Evolutionary conservation across 2,113 vertebrate genomes (phyloP), one percentile per base, ranked within the genome.

Genomic region (Equus quagga): DNA sequence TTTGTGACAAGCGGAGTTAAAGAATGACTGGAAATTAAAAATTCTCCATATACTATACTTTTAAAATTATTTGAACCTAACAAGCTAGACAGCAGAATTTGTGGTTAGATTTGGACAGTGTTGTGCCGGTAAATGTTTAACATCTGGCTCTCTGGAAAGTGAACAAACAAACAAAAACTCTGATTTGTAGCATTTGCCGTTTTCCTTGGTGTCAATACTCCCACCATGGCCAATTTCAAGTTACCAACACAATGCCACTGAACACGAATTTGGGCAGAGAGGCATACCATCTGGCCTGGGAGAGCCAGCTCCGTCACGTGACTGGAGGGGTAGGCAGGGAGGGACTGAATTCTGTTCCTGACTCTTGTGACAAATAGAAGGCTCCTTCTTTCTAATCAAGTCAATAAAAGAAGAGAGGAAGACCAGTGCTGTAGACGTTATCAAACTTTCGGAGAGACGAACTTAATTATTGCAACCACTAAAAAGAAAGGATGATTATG

Each of bases 391-490:
- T 79, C 49, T 46, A 89, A n/a, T 12, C 41, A 95, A 51, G 62
- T 83, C 21, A 73, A 28, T 62, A 36, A 70, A 69, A 92, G 18
- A 62, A 95, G 23, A 73, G 89, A 96, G 51, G 23, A 51, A 73
- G 41, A 26, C 15, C 54, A 86, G 44, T 69, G 3, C 2, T 58
- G 2, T 86, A 49, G 72, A 90, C 73, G 15, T 56, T 69, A 44
- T 60, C 31, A 31, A 58, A 73, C 41, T 83, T 62, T 26, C 21
- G 31, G 73, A 83, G 54, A 72, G 67, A 49, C 31, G 31, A 62
- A 73, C 58, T 92, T 83, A 83, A 62, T 73, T 51, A 73, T 72
- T 92, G n/a, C 67, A 83, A 51, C 9, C 79, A 92, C 54, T 62
- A 36, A 73, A 73, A 83, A 49, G 11, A 62, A 92, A 36, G 33